Base-by-base conservation (phyloP, 2,797 vertebrate genomes). In the Micropoecilia bifurca region DNA sequence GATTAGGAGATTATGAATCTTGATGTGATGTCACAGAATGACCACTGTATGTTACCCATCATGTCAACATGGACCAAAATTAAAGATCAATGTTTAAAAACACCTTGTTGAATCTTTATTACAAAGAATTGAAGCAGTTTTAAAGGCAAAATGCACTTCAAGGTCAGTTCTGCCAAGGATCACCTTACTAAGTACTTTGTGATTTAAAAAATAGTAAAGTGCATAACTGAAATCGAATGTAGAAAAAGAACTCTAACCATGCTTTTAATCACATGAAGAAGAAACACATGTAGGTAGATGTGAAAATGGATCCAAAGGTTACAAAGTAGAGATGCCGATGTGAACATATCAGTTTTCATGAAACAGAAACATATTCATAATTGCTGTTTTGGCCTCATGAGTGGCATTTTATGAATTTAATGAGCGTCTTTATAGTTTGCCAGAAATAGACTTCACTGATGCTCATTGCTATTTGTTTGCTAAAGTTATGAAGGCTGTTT, bases 401-500 rank as follows among this genome's bases (percentile, higher is more conserved):
- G 36, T 36, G 2, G 14, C 18, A 74, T 33, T 68, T 66, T 46
- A 20, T 48, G 45, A 39, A 10, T 55, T 78, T 50, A 43, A 72
- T 33, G 16, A 20, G 5, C 8, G 8, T 41, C 20, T 55, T 13
- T 33, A 75, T 47, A 1, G 0, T 47, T 77, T 36, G 22, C 48
- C 47, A 76, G 63, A 48, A 69, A 79, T 53, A 78, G 28, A 22
- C n/a, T n/a, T 78, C 5, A 77, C 73, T 74, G 81, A 71, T n/a
- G 57, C 10, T 36, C 43, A 18, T 78, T 79, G 80, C 50, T 75
- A 50, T 73, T 78, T 79, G 77, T 87, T 80, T 74, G 69, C 33
- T 87, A 63, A 85, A 78, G 79, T 84, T 80, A 81, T 77, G 63
- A 83, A 91, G 85, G 66, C 43, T 82, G 81, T 83, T 87, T 84